Conservation (phyloP, 1,140 invertebrate genomes). For the Eumeta japonica region DNA sequence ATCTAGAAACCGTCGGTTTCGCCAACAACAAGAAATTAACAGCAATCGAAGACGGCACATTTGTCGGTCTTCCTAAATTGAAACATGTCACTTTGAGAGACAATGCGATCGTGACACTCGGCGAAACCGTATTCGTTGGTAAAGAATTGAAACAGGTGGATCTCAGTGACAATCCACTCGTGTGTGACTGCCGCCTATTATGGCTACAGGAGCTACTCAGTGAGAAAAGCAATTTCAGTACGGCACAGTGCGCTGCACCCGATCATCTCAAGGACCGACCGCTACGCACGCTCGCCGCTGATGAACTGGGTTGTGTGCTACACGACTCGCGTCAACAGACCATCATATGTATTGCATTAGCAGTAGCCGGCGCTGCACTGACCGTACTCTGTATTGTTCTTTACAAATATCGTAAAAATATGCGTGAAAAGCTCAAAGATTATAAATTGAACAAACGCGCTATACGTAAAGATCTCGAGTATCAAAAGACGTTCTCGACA, state of each 20-base stretch:
- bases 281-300: conserved; percentile 66
- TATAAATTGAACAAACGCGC: conserved; percentile 79
- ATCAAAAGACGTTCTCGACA: conserved; percentile 83
- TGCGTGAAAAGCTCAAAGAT: conserved; percentile 77
- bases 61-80: conserved; percentile 76
- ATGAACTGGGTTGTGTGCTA: conserved; percentile 78
- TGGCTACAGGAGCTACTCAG: conserved; percentile 78
- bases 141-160: conserved; percentile 74
- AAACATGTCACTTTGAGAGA: conserved; percentile 73
- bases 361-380: conserved; percentile 66
- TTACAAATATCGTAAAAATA: conserved; percentile 74
- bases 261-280: conserved; percentile 67
- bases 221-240: conserved; percentile 67
- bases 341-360: conserved; percentile 72
- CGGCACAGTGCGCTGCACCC: conserved; percentile 74
- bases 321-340: conserved; percentile 74
- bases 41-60: conserved; percentile 69
- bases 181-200: conserved; percentile 77
- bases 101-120: conserved; percentile 72
- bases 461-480: conserved; percentile 80
- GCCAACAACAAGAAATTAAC: conserved; percentile 74
- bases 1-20: conserved; percentile 74
- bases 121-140: conserved; percentile 76
- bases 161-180: conserved; percentile 78
- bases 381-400: conserved; percentile 69